phyloP scores from a whole-genome alignment of 2,113 vertebrate genomes.

The Actenoides hombroni region DNA sequence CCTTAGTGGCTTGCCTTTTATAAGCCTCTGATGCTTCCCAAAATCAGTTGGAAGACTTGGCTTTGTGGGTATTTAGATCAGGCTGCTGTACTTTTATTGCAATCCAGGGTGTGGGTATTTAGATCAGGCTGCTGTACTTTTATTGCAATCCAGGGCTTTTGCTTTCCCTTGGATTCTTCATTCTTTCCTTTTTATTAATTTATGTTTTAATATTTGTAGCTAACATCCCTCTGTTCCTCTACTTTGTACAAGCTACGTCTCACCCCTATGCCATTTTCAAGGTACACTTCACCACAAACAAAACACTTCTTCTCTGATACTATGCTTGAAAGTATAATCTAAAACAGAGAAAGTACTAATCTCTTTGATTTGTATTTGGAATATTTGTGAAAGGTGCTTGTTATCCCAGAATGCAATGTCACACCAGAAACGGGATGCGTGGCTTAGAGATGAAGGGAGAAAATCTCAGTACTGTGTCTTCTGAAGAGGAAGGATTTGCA shows the following conservation, averaged over 20 bases:
- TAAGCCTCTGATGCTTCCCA: neutral
- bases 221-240: neutral
- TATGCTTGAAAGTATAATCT: neutral
- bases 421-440: neutral
- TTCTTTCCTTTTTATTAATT: neutral
- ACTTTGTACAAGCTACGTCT: neutral
- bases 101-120: neutral
- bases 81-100: neutral
- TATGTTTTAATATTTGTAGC: neutral
- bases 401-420: neutral
- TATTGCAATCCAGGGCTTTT: neutral
- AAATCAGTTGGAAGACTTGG: neutral
- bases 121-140: neutral
- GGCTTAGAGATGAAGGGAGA: neutral
- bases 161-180: neutral
- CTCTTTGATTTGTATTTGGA: neutral
- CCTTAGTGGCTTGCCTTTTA: neutral
- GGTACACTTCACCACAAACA: neutral
- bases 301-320: neutral
- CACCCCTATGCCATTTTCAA: neutral
- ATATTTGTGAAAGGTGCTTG: neutral
- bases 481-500: neutral
- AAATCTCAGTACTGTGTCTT: neutral
- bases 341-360: neutral
- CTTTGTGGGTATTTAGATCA: neutral